A percentile compares a stretch with the other conserved stretches of the same genome.
These are phyloP conservation scores for Pachyramphus minor DNA, from an alignment of 2,113 vertebrate species.

Conservation along the genomic window DNA sequence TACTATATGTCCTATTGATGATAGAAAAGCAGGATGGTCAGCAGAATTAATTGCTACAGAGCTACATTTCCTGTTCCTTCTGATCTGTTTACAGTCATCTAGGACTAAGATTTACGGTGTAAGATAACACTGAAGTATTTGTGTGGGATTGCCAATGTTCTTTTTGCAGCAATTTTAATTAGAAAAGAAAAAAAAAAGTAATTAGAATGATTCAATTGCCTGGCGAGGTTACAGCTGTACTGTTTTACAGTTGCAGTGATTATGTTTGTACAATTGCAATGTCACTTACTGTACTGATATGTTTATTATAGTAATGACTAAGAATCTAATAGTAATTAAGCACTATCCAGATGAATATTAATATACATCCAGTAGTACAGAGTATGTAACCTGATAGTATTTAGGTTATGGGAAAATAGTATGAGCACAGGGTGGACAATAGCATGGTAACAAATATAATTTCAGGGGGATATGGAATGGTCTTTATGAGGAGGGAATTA, in stretches of 20 bases:
- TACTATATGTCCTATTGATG: not conserved
- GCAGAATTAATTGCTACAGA: not conserved
- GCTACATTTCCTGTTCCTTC: not conserved
- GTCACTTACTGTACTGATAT: not conserved
- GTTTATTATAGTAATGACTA: not conserved
- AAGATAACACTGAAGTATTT: not conserved
- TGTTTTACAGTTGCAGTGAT: not conserved
- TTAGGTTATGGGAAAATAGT: not conserved
- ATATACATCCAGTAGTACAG: not conserved
- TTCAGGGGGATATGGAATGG: not conserved
- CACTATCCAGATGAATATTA: not conserved
- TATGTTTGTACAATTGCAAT: not conserved
- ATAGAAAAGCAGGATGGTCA: not conserved
- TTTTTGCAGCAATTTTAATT: not conserved
- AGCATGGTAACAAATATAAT: not conserved
- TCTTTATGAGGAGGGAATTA: not conserved
- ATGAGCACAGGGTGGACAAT: not conserved
- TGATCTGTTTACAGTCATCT: not conserved
- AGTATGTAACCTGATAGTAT: not conserved
- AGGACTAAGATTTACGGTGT: not conserved
- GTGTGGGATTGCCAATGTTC: fast-evolving
- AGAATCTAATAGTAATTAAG: not conserved
- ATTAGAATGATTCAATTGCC: not conserved
- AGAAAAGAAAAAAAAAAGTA: not conserved
- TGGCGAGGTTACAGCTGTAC: not conserved